Evolutionary conservation across 2,113 vertebrate species (phyloP).

Genomic region (Gobius niger): DNA sequence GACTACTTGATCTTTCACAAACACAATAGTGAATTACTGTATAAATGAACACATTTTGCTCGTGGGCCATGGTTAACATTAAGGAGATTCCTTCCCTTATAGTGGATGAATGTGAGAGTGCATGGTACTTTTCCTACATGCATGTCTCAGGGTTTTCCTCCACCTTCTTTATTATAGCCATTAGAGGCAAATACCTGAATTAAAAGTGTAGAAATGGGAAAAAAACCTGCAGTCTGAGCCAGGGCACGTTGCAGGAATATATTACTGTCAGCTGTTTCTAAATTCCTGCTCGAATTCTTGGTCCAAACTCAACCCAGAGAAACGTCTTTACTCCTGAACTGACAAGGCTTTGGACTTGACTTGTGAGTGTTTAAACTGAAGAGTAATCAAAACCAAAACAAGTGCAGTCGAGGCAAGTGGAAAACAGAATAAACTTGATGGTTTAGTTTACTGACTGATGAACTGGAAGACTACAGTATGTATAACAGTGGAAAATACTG

Average conservation of each 20-base stretch:
- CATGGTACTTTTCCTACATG: too few species aligned
- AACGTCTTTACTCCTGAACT: slow-evolving; percentile 32
- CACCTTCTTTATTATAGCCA: not conserved
- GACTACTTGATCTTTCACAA: too few species aligned
- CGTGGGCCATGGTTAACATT: too few species aligned
- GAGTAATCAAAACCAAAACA: not conserved
- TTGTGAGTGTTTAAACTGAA: not conserved
- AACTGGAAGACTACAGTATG: too few species aligned
- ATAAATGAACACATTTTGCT: too few species aligned
- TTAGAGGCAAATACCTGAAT: not conserved
- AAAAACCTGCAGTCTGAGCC: not conserved
- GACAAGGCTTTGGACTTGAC: slow-evolving; percentile 7
- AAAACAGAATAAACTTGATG: too few species aligned
- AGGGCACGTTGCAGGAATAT: not conserved
- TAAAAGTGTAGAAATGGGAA: not conserved
- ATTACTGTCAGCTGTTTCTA: slow-evolving; percentile 26
- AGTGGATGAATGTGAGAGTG: too few species aligned
- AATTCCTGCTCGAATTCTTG: slow-evolving; percentile 36
- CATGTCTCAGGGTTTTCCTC: too few species aligned
- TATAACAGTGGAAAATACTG: too few species aligned
- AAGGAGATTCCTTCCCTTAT: too few species aligned
- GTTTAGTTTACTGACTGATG: too few species aligned
- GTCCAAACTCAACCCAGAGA: slow-evolving; percentile 24
- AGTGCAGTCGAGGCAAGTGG: not conserved
- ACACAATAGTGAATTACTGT: too few species aligned